Evolutionary conservation across 2,888 invertebrate genomes (phyloP), one percentile per base, ranked within the genome.

Genomic region (Orthosia incerta): DNA sequence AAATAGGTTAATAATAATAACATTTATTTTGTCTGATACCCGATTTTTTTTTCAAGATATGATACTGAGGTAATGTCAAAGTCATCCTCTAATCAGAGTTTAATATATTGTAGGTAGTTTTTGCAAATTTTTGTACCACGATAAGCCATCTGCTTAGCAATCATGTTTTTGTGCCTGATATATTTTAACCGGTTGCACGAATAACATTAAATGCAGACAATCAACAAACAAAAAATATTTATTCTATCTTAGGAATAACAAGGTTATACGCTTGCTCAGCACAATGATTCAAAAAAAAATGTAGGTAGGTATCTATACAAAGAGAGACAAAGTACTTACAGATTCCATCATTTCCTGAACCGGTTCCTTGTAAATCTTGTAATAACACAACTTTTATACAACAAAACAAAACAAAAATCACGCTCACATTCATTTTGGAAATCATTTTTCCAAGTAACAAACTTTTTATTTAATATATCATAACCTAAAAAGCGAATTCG

Each of bases 261-360:
- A 79, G 82, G 61, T 70, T 70, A 68, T 18, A 48, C 20, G 46
- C n/a, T 53, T 51, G 63, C 48, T 60, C 81, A 59, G 63, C 18
- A 55, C n/a, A 64, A 65, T 39, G 9, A 16, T 39, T 23, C 18
- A 53, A 77, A 70, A 77, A 79, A 82, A 62, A 69, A 46, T 4
- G 48, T 23, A 48, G 46, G 2, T 48, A 53, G 4, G 9, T 23
- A 26, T 26, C 39, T 39, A 3, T 20, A 59, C 70, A 71, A 62
- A 65, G 23, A 60, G 13, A 71, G 45, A 61, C 45, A 69, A 71
- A 68, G 53, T 61, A 93, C 95, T 95, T 82, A 95, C 95, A 86
- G 80, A 94, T 95, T 72, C 95, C 95, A 89, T 94, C 87, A 11
- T 83, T 87, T 62, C 94, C 94, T 0, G 95, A 95, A 64, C 95